Base-by-base conservation (phyloP, 1,140 invertebrate species). In the Gerris buenoi region DNA sequence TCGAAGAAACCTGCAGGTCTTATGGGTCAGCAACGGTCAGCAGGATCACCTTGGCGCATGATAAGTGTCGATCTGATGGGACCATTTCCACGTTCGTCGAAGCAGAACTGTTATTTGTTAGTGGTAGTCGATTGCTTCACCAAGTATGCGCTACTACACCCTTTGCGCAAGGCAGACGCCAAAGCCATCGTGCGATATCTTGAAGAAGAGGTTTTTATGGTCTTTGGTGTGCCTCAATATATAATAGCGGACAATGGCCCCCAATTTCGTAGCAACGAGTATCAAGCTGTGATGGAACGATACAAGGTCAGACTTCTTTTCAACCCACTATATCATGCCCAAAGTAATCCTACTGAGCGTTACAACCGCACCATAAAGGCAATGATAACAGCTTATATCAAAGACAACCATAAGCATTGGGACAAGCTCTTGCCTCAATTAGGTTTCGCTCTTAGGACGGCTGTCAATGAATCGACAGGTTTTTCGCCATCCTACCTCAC, bases 41-140 rank as follows among this genome's bases (percentile, higher is more conserved):
- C 63, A 1, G 25, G 26, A 18, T 25, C 27, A 5, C 66, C 68
- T 1, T 69, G 68, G 68, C 18, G 67, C 13, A 64, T 57, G 14
- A 67, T 77, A 0, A 75, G 74, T 1, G 72, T 75, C 0, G 79
- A 81, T 66, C 58, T 80, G 0, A 72, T 80, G 65, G 77, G 77
- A 18, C 77, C 77, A 1, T 72, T 79, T 23, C 77, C 79, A 0
- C 29, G 69, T 0, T 76, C 72, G 2, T 63, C 61, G 2, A 15
- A 27, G 15, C 26, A 33, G 23, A 46, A 46, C 33, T 46, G 33
- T 18, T 46, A 46, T 18, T 18, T 46, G 5, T 18, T 46, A 10
- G 33, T 46, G 5, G 18, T 46, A 5, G 33, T 46, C 33, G 33
- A 46, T 18, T 46, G 33, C 18, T 46, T 46, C 18, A 46, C 33